Evolutionary conservation across 2,797 vertebrate genomes (phyloP).

Genomic region (Limnodromus scolopaceus): DNA sequence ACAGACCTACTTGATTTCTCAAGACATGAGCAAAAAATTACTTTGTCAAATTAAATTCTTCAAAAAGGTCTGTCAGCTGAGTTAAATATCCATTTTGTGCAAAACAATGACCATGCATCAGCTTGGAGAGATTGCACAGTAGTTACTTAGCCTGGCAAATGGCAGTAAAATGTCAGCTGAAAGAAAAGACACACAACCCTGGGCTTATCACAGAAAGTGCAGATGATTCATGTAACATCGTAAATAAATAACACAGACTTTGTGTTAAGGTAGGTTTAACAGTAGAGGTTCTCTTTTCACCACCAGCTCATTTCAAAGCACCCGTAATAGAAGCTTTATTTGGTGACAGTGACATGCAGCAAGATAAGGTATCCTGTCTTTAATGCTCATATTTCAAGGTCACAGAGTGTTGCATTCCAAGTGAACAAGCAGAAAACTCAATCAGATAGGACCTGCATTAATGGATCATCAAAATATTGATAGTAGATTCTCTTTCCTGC

Average conservation of each 20-base stretch:
- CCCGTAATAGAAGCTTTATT: conserved; percentile 47
- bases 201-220: conserved; percentile 80
- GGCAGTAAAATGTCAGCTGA: conserved; percentile 80
- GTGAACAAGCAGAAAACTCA: conserved; percentile 31
- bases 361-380: conserved; percentile 67
- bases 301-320: conserved; percentile 69
- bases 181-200: conserved; percentile 81
- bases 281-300: conserved; percentile 66
- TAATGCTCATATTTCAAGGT: conserved; percentile 77
- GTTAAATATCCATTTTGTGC: conserved; percentile 77
- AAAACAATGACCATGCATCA: conserved; percentile 80
- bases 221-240: conserved; percentile 81
- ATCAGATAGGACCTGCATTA: conserved; percentile 18
- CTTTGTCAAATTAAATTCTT: conserved; percentile 77
- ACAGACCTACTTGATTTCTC: conserved; percentile 61
- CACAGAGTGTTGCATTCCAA: conserved; percentile 53
- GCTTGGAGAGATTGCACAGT: conserved; percentile 73
- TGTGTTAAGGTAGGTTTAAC: conserved; percentile 70
- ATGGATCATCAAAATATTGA: conserved; percentile 49
- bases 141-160: conserved; percentile 80
- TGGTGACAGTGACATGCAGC: conserved; percentile 67
- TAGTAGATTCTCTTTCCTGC: not conserved
- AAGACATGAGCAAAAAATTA: conserved; percentile 70
- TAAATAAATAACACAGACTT: conserved; percentile 80
- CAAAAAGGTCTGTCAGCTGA: conserved; percentile 69